Conservation (phyloP, 2,113 vertebrate species). For the Balaenoptera acutorostrata region DNA sequence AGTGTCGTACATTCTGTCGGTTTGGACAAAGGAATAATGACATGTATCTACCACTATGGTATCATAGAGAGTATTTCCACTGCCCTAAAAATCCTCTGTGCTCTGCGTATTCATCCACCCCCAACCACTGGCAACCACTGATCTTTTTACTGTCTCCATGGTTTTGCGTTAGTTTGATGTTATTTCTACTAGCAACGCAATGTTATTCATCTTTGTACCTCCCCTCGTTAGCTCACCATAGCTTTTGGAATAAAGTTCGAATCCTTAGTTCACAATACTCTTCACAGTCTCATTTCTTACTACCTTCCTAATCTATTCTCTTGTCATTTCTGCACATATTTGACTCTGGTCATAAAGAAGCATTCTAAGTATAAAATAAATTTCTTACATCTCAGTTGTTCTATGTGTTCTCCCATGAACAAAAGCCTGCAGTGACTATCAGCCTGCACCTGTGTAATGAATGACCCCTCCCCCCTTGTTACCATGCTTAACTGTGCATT, state of each 20-base stretch:
- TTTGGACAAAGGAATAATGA: not conserved
- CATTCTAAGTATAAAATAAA: not conserved
- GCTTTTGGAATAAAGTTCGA: not conserved
- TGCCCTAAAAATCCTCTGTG: not conserved
- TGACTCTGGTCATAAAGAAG: not conserved
- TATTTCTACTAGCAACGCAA: not conserved
- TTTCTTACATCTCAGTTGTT: not conserved
- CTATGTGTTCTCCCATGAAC: not conserved
- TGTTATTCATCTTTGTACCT: not conserved
- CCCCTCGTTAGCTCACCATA: rapidly evolving
- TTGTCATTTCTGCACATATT: not conserved
- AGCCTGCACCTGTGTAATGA: not conserved
- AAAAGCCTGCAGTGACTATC: not conserved
- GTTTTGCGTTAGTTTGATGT: not conserved
- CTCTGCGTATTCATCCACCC: rapidly evolving
- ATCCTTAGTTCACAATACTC: not conserved
- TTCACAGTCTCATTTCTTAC: not conserved
- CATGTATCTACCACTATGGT: rapidly evolving
- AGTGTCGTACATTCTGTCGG: too few species aligned
- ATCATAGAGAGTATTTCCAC: not conserved
- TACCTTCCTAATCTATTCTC: not conserved
- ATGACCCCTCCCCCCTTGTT: rapidly evolving
- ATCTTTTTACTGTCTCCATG: not conserved
- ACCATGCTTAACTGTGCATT: not conserved
- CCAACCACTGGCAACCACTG: too few species aligned